Conservation (phyloP, 2,797 vertebrate species). For the Enteromius unitaeniatus region DNA sequence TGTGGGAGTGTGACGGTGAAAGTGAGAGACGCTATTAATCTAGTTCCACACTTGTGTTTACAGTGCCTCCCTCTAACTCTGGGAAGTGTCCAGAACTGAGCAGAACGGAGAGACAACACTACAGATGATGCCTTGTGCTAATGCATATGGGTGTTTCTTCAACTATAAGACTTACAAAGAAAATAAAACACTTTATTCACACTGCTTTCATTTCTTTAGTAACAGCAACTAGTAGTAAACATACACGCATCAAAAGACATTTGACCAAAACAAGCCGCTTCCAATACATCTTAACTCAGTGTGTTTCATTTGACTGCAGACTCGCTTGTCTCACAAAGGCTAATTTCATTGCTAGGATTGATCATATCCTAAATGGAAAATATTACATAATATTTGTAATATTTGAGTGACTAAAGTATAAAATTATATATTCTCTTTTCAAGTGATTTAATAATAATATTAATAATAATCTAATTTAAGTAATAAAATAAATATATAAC, state of each 20-base stretch:
- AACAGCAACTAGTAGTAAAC: neutral
- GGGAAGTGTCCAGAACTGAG: slow-evolving; percentile 3
- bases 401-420: neutral
- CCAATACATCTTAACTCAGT: neutral
- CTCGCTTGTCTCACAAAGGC: neutral
- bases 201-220: neutral
- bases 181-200: slow-evolving; percentile 3
- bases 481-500: neutral
- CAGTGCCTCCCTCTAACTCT: slow-evolving; percentile 20
- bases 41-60: slow-evolving; percentile 27
- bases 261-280: neutral
- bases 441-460: neutral
- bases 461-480: neutral
- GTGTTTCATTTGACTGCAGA: neutral
- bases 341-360: neutral
- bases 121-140: neutral
- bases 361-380: neutral
- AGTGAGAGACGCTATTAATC: slow-evolving; percentile 29
- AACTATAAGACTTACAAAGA: neutral
- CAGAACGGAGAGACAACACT: neutral
- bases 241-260: neutral
- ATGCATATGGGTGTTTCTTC: neutral
- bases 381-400: neutral
- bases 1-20: slow-evolving; percentile 30
- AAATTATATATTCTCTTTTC: neutral